Evolutionary conservation across 2,888 invertebrate genomes (phyloP).

Genomic region (Nomada flava): DNA sequence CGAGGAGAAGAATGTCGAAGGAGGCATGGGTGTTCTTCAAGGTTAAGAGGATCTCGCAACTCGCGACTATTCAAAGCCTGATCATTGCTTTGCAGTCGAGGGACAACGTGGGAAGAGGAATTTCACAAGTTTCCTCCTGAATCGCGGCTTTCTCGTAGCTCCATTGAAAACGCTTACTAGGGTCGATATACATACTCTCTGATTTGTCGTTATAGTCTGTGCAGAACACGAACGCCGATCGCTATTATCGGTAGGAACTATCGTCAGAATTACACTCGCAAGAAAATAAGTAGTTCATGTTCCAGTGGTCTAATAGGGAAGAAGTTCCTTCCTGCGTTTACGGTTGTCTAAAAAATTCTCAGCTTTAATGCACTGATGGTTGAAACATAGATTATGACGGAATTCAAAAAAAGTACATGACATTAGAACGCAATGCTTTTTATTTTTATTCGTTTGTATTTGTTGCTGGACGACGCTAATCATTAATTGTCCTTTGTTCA

Average conservation of each 20-base stretch:
- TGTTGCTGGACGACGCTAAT: conserved; percentile 11
- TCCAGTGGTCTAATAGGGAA: not conserved
- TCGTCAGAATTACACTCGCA: conserved; percentile 4
- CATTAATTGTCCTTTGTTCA: not conserved
- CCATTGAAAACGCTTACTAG: not conserved
- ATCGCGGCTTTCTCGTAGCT: not conserved
- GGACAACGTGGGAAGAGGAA: conserved; percentile 62
- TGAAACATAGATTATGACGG: too few relatives aligned
- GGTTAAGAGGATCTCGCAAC: conserved; percentile 62
- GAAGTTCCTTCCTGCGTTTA: not conserved
- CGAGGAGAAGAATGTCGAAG: conserved; percentile 44
- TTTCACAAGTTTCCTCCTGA: conserved; percentile 45
- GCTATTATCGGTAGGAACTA: conserved; percentile 2
- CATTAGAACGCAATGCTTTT: not conserved
- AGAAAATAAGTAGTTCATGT: not conserved
- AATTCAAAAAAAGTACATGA: not conserved
- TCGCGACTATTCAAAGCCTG: conserved; percentile 27
- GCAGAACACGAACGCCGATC: not conserved
- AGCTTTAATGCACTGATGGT: too few relatives aligned
- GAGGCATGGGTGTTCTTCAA: conserved; percentile 63
- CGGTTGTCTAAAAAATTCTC: not conserved
- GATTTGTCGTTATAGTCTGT: not conserved
- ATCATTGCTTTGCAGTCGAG: conserved; percentile 54
- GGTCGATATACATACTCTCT: not conserved
- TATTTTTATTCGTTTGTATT: not conserved